phyloP scores from a whole-genome alignment of 2,888 invertebrate species.

The Brachylomia viminalis region DNA sequence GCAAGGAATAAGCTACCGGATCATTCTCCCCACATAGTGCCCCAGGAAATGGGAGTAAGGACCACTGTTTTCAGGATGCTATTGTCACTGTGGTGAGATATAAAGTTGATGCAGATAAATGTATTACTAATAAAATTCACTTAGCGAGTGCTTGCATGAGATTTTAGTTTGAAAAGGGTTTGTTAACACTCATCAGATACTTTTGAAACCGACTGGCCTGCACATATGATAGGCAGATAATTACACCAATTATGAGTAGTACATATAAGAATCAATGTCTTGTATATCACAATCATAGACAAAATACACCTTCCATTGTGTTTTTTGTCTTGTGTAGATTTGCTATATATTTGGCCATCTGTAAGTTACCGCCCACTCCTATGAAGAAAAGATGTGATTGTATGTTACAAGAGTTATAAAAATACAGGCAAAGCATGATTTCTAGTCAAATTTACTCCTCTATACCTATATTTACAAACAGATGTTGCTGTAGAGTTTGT shows the following conservation, averaged over 20 bases:
- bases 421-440: not conserved
- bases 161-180: not conserved
- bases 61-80: too few relatives aligned
- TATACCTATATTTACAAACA: not conserved
- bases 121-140: not conserved
- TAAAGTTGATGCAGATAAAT: not conserved
- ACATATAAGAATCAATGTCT: not conserved
- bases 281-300: not conserved
- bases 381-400: not conserved
- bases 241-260: not conserved
- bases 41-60: too few relatives aligned
- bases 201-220: not conserved
- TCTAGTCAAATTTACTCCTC: not conserved
- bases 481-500: not conserved
- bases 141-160: not conserved
- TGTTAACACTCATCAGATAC: not conserved
- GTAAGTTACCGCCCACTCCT: not conserved
- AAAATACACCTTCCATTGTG: not conserved
- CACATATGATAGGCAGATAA: not conserved
- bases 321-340: slow-evolving; percentile 6
- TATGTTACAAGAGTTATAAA: not conserved
- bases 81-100: too few relatives aligned
- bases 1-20: too few relatives aligned
- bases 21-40: too few relatives aligned
- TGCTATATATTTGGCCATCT: not conserved